phyloP scores from a whole-genome alignment of 2,797 vertebrate species.

The Agapornis canus region DNA sequence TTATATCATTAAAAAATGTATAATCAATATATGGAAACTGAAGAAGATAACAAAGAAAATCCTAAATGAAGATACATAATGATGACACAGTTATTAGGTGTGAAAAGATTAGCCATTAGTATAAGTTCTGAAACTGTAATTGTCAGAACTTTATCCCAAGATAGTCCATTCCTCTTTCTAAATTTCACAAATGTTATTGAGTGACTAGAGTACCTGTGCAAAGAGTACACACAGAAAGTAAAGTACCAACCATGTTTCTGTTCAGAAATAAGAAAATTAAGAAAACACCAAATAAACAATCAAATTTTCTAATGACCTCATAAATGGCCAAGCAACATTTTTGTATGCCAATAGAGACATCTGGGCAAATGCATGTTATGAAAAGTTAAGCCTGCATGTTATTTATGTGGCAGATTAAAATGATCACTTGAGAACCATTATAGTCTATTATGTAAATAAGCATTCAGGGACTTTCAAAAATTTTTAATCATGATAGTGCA shows the following conservation, averaged over 20 bases:
- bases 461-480: slow-evolving; percentile 13
- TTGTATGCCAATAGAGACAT: neutral
- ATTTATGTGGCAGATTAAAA: neutral
- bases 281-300: neutral
- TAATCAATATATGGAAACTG: neutral
- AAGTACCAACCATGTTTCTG: neutral
- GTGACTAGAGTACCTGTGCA: neutral
- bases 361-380: neutral
- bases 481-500: neutral
- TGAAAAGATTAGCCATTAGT: neutral
- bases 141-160: neutral
- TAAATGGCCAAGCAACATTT: neutral
- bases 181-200: neutral
- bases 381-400: neutral
- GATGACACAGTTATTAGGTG: neutral
- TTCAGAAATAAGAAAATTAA: neutral
- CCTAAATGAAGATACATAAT: neutral
- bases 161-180: neutral
- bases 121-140: neutral
- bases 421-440: neutral
- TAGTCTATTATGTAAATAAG: slow-evolving; percentile 2
- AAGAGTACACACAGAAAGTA: neutral
- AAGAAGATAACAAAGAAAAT: neutral
- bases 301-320: neutral
- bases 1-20: neutral